Conservation (phyloP, 1,140 invertebrate genomes). For the Nymphalis io region DNA sequence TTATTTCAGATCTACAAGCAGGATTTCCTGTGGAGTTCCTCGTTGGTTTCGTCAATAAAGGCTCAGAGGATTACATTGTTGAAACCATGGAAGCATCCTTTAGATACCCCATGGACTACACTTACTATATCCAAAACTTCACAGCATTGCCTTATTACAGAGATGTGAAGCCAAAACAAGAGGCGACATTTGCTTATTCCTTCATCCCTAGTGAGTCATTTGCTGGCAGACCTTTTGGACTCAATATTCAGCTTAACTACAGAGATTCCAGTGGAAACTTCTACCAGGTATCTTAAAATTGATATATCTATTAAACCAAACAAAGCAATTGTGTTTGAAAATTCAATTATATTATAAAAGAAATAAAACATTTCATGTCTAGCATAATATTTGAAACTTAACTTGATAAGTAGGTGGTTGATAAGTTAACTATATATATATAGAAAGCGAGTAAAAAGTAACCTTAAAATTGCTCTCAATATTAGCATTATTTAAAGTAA, state of each 20-base stretch:
- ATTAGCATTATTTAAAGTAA: too few species aligned
- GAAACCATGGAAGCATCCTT: conserved; percentile 98
- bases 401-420: too few species aligned
- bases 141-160: conserved; percentile 94
- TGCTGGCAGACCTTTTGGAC: conserved; percentile 96
- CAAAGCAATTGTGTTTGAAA: too few species aligned
- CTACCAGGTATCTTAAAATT: conserved; percentile 78
- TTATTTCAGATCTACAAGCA: conserved; percentile 91
- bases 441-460: too few species aligned
- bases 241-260: conserved; percentile 96
- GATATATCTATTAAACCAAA: not conserved
- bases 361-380: too few species aligned
- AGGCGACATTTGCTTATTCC: conserved; percentile 97
- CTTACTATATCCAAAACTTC: conserved; percentile 99
- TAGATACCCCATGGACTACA: conserved; percentile 99
- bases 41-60: conserved; percentile 98
- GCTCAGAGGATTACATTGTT: conserved; percentile 93
- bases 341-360: too few species aligned
- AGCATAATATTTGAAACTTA: too few species aligned
- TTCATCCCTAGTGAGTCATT: conserved; percentile 97
- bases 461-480: too few species aligned
- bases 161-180: conserved; percentile 93
- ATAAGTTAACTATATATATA: too few species aligned
- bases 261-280: conserved; percentile 87
- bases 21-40: conserved; percentile 96